Base-by-base conservation (phyloP, 2,113 vertebrate species). In the Boulengeromyrus knoepffleri region DNA sequence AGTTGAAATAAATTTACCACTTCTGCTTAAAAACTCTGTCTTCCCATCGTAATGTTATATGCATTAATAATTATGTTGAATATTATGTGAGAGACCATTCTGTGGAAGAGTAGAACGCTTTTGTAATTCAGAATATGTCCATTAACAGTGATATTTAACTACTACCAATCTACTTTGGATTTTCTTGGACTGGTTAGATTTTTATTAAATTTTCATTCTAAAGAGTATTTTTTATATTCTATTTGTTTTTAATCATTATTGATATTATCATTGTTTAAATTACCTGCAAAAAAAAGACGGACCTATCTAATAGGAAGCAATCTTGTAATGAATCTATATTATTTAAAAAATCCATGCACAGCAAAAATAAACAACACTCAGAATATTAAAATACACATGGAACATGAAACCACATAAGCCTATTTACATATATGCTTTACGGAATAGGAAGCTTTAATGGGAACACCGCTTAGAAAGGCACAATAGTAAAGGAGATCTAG, bases 401-500 rank as follows among this genome's bases (percentile, higher is more conserved):
- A 70, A 70, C 62, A 31, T 70, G 13, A 88, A 21, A 62, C 52
- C 87, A 39, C 36, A 36, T 10, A 17, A 15, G 21, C 42, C 52
- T 66, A 5, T 62, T 27, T 62, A 58, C 56, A 88, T 45, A 24
- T 45, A 88, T 45, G 56, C 56, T 24, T 17, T 47, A 50, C 19
- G 36, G 52, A 83, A 89, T 58, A 85, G 52, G 36, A 66, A 31
- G 83, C 53, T 39, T 66, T 62, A 3, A 49, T 47, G 13, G 52
- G n/a, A 46, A 85, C 52, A 42, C 8, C 24, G 46, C 62, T 80
- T 53, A 80, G 84, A 70, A 49, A 70, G 49, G 85, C 42, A 90
- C 49, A 88, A 90, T 90, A 31, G 17, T 42, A 2, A 85, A 89
- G 50, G 85, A 88, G 89, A 90, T 49, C 90, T 89, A 9, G 52